Conservation (phyloP, 2,113 vertebrate genomes). For the Picathartes gymnocephalus region DNA sequence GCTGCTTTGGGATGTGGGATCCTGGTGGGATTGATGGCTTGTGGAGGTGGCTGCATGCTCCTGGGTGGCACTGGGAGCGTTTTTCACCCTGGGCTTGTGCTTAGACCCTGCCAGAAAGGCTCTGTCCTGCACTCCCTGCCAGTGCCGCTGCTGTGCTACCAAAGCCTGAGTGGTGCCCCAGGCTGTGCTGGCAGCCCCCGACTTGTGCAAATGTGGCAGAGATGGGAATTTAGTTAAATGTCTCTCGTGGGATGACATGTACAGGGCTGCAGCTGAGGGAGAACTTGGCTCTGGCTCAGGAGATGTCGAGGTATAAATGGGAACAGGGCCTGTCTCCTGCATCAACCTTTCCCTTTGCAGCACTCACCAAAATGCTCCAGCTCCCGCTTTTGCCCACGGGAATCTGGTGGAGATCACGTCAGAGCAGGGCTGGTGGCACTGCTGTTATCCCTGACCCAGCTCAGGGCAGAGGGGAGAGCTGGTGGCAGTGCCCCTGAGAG, state of each 20-base stretch:
- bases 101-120: neutral
- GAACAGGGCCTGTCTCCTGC: neutral
- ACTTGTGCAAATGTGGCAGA: neutral
- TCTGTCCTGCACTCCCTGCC: neutral
- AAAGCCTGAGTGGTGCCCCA: neutral
- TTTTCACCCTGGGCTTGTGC: neutral
- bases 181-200: neutral
- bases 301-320: neutral
- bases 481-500: neutral
- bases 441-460: neutral
- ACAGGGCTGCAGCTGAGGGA: neutral
- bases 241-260: neutral
- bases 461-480: neutral
- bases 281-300: neutral
- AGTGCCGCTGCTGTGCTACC: neutral
- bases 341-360: neutral
- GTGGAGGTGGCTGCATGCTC: neutral
- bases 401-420: neutral
- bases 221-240: neutral
- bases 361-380: neutral
- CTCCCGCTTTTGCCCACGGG: neutral
- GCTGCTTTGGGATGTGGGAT: neutral
- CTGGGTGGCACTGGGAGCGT: rapidly evolving
- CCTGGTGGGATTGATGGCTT: neutral
- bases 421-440: neutral